Evolutionary conservation across 2,888 invertebrate genomes (phyloP), one percentile per base, ranked within the genome.

Genomic region (Cynaeus angustus): DNA sequence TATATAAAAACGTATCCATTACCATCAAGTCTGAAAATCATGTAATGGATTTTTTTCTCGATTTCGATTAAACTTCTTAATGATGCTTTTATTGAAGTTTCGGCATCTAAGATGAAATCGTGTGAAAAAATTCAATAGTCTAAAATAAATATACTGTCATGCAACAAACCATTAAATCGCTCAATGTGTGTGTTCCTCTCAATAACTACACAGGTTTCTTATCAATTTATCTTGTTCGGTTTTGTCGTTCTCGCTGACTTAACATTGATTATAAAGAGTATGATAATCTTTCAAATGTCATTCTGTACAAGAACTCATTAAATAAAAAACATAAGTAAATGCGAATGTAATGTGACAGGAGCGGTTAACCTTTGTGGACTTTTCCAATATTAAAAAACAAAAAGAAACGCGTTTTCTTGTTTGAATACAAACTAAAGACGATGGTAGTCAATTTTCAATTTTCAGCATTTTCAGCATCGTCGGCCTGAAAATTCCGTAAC

Each of bases 101-200:
- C 7, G 21, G n/a, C 13, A 16, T 21, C 6, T 4, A 16, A 46
- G 13, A 14, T 45, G 12, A 46, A n/a, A 46, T 46, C 43, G 16
- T 16, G n/a, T 13, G 26, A 16, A 46, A 16, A 5, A 13, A 8
- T 46, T 14, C 3, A n/a, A 46, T 46, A 13, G 46, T 16, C n/a
- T 13, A 3, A 46, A 46, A 46, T 46, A 46, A 46, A 46, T 46
- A 46, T 46, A 9, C 46, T 8, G 16, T 46, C 46, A 16, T n/a
- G 16, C 46, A 21, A 46, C 21, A 7, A 16, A 46, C 13, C 46
- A 46, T 46, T 46, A 46, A 46, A 46, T 46, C 41, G 21, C 16
- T 46, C 46, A 7, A 46, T 46, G 46, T 46, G 46, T 46, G 46
- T 46, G 46, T 46, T 41, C 41, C 41, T 46, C 16, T 46, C 46